Base-by-base conservation (phyloP, 2,888 invertebrate species). In the Ophioninae sp. region DNA sequence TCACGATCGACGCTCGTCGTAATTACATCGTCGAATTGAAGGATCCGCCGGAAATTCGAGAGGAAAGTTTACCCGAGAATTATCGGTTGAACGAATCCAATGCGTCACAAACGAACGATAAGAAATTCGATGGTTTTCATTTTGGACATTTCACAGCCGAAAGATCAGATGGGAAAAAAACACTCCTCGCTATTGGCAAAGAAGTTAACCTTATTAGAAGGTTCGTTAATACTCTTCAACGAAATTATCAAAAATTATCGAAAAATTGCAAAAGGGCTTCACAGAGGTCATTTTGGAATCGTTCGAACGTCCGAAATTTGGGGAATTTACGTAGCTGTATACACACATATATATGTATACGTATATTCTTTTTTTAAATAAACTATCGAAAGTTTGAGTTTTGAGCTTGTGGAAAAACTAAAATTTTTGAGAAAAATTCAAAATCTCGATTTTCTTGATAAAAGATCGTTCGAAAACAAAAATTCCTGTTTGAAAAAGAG, bases 121-220 rank as follows among this genome's bases (percentile, higher is more conserved):
- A 22, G 61, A 13, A 51, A 74, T 20, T 51, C 73, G 64, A 79
- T 79, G 73, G 83, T 58, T 8, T 74, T 13, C 86, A 87, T 51
- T 89, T 87, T 92, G 93, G 58, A 85, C 92, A 67, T 84, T 94
- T 10, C 91, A 92, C 82, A 83, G 94, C 94, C 86, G 93, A 94
- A 88, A 95, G 94, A 86, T 94, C 94, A 0, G 94, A 95, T 89
- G 94, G 94, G 0, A 94, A 93, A 0, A 94, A 93, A 2, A 93
- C 93, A 86, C 90, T 95, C 20, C 90, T 94, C 6, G 88, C 95
- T 0, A 91, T 93, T 85, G 95, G 95, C 0, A 93, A 93, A 76
- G 94, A 95, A 85, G 86, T 95, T 0, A 88, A 92, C 37, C 93
- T 93, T 37, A 89, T 92, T 89, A 91, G 93, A 72, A 89, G 92